Evolutionary conservation across 1,140 invertebrate genomes (phyloP), one percentile per base, ranked within the genome.

Genomic region (Campoletis sonorensis): DNA sequence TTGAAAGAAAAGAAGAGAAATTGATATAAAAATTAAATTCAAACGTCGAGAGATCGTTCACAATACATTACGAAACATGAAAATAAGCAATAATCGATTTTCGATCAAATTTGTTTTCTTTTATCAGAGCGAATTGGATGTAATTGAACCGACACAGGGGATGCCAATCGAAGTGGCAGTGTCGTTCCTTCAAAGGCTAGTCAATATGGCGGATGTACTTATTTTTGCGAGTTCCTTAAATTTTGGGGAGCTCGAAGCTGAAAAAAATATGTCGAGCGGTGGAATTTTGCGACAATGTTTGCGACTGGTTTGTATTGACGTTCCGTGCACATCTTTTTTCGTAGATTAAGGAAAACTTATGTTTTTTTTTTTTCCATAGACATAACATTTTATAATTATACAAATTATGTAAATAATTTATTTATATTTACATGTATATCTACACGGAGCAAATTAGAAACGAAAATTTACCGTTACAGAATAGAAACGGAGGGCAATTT

Each of bases 181-280:
- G 21, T 97, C 97, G 18, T 99, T 99, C 91, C 94, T 99, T 10
- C 98, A 99, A 90, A 94, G 99, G 78, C 94, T 99, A 82, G 98
- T 99, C 80, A 98, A 98, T 90, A 97, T 99, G 96, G 98, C 98
- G 1, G 99, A 99, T 90, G 97, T 99, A 23, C 94, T 99, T 58
- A 98, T 99, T 82, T 99, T 99, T 93, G 98, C 98, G 72, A 98
- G 97, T 87, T 98, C 98, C 11, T 94, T 99, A 51, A 99, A 98
- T 93, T 99, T 99, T 89, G 96, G 96, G 76, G 99, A 99, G 92
- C 92, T 99, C 45, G 99, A 99, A 92, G 97, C 98, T 0, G 99
- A 99, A 90, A 99, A 99, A 92, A 99, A 99, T 89, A 99, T 99
- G 98, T 98, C 98, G n/a, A 97, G 96, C 87, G 99, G 99, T 33